A percentile compares a stretch with the other conserved stretches of the same genome.
phyloP scores from a whole-genome alignment of 2,797 vertebrate species.

The Pteronotus mesoamericanus region DNA sequence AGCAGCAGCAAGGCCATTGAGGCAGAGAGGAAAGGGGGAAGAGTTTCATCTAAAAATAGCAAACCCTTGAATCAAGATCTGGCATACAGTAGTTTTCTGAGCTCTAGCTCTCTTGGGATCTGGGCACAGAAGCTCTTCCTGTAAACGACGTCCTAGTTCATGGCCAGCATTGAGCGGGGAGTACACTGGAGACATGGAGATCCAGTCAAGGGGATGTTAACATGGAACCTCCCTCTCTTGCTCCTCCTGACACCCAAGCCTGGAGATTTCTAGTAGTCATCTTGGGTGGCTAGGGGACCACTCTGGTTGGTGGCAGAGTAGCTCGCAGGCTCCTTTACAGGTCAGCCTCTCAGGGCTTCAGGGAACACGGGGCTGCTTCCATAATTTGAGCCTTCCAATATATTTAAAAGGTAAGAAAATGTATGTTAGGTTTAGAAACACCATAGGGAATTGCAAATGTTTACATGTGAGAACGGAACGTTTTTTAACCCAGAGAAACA shows the following conservation, averaged over 20 bases:
- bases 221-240: background rate
- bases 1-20: background rate
- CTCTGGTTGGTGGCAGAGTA: background rate
- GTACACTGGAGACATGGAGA: background rate
- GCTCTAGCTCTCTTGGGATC: background rate
- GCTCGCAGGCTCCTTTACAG: background rate
- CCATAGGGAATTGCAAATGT: slow-evolving; percentile 5
- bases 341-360: background rate
- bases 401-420: background rate
- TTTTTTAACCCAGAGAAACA: background rate
- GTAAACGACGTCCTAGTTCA: background rate
- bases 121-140: background rate
- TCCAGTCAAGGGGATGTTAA: background rate
- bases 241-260: background rate
- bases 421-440: background rate
- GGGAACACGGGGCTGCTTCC: background rate
- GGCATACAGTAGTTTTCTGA: background rate
- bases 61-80: background rate
- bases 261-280: background rate
- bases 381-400: background rate
- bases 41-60: background rate
- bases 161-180: background rate
- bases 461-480: background rate
- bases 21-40: background rate
- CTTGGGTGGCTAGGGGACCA: background rate